Evolutionary conservation across 2,113 vertebrate species (phyloP).

Genomic region (Oreocharis arfaki): DNA sequence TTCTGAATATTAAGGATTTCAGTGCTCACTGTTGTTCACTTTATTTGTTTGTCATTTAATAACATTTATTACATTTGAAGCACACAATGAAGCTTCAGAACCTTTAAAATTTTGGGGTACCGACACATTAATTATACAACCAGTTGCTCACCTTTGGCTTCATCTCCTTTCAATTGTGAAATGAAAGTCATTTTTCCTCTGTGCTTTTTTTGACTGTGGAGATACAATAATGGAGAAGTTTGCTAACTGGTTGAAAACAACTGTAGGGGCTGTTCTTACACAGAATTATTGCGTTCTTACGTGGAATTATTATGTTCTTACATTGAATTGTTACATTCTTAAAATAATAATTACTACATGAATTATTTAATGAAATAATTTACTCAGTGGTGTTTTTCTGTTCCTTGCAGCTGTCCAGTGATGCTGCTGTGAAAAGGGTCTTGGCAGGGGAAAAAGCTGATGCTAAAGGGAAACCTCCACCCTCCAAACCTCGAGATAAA

Average conservation of each 20-base stretch:
- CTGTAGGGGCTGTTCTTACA: background rate
- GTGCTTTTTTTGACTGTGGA: background rate
- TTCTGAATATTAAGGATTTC: background rate
- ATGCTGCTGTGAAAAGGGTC: constrained; percentile 88
- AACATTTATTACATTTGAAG: background rate
- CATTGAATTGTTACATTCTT: background rate
- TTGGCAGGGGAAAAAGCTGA: constrained; percentile 84
- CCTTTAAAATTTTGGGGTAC: background rate
- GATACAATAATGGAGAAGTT: background rate
- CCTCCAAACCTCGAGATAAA: constrained; percentile 76
- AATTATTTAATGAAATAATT: background rate
- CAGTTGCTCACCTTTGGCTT: background rate
- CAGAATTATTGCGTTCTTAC: background rate
- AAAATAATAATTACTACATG: background rate
- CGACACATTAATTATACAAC: background rate
- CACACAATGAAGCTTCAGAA: background rate
- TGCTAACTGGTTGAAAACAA: background rate
- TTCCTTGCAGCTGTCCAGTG: constrained; percentile 83
- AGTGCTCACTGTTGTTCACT: background rate
- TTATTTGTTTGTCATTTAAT: background rate
- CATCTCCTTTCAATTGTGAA: background rate
- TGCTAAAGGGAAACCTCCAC: constrained; percentile 68
- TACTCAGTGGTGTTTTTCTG: background rate
- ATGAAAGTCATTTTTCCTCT: background rate
- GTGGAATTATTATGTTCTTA: background rate